Percentiles rank a stretch among this genome's conserved stretches.
Evolutionary conservation across 1,140 invertebrate species (phyloP).

Genomic region (Papilio polyxenes): DNA sequence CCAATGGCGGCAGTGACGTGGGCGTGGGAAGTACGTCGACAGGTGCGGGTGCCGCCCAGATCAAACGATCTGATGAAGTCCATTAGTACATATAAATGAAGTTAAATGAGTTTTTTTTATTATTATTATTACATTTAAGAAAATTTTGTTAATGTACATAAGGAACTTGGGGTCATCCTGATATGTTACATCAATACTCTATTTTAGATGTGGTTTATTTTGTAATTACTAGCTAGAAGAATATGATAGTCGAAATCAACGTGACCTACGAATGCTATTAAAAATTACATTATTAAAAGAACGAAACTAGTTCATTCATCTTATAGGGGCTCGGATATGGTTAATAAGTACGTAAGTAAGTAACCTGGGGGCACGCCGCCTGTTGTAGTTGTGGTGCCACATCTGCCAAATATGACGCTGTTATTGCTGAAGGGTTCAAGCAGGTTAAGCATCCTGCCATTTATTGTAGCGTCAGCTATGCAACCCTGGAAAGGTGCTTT

Average conservation of each 20-base stretch:
- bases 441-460: constrained; percentile 90
- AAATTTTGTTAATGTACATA: background rate
- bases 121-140: too few relatives aligned
- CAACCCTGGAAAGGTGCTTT: constrained; percentile 88
- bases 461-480: constrained; percentile 92
- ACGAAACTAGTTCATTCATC: background rate
- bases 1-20: constrained; percentile 25
- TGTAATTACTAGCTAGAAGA: too few relatives aligned
- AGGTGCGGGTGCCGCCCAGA: constrained; percentile 49
- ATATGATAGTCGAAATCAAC: background rate
- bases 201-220: too few relatives aligned
- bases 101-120: too few relatives aligned
- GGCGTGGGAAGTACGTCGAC: constrained; percentile 58
- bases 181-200: too few relatives aligned
- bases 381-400: constrained; percentile 62
- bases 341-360: constrained; percentile 40
- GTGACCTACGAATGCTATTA: background rate
- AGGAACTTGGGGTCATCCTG: background rate
- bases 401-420: constrained; percentile 70
- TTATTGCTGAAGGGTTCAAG: constrained; percentile 64
- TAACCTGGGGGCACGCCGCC: constrained; percentile 66
- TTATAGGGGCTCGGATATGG: background rate
- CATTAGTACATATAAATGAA: too few relatives aligned
- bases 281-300: background rate
- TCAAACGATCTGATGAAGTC: constrained; percentile 47